Percentiles rank a stretch among this genome's conserved stretches.
phyloP scores from a whole-genome alignment of 2,888 invertebrate genomes.

The Thymelicus sylvestris region DNA sequence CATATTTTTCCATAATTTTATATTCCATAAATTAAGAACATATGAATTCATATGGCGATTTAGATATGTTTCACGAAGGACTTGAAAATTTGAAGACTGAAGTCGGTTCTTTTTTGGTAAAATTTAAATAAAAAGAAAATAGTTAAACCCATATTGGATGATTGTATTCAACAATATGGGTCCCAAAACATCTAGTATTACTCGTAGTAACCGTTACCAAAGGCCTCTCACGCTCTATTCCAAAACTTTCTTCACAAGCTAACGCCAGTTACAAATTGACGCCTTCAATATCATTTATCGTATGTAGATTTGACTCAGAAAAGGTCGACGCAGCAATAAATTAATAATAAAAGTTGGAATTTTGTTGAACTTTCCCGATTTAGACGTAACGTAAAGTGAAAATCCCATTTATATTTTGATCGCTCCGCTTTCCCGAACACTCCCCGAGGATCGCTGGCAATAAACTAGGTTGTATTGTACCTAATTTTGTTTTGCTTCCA shows the following conservation, averaged over 20 bases:
- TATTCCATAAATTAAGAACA: too few species aligned
- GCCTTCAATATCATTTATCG: conserved; percentile 21
- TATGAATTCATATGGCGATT: too few species aligned
- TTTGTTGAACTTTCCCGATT: conserved; percentile 60
- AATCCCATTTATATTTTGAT: conserved; percentile 67
- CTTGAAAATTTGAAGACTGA: too few species aligned
- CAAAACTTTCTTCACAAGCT: conserved; percentile 17
- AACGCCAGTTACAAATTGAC: conserved; percentile 21
- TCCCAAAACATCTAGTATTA: too few species aligned
- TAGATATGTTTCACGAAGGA: too few species aligned
- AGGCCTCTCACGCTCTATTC: background rate
- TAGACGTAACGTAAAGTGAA: conserved; percentile 59
- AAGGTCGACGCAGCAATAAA: conserved; percentile 58
- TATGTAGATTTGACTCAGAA: conserved; percentile 36
- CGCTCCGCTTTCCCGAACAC: conserved; percentile 54
- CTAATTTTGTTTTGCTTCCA: conserved; percentile 71
- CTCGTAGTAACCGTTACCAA: conserved; percentile 42
- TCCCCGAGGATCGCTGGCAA: conserved; percentile 56
- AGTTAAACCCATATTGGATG: too few species aligned
- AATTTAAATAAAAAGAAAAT: too few species aligned
- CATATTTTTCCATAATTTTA: too few species aligned
- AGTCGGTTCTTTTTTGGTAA: too few species aligned
- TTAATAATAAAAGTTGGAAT: conserved; percentile 60
- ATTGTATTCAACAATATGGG: too few species aligned
- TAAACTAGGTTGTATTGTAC: conserved; percentile 66